Base-by-base conservation (phyloP, 2,113 vertebrate genomes). In the Salvelinus namaycush region DNA sequence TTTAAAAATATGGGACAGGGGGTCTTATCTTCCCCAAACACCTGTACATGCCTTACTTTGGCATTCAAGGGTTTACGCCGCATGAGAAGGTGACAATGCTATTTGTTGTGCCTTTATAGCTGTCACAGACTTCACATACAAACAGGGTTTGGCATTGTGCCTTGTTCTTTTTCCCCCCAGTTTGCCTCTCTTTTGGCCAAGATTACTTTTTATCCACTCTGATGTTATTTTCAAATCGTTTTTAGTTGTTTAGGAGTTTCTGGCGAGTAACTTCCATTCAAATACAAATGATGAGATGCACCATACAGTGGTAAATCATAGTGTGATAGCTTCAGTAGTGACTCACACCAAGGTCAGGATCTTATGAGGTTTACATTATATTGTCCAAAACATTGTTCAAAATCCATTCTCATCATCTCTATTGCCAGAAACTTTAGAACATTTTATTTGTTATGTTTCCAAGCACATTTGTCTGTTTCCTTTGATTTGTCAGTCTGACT, bases 61-160 rank as follows among this genome's bases (percentile, higher is more conserved):
- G 73, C 64, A 73, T 90, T 90, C 87, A 88, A 76, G 54, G 70
- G 80, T 89, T 75, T 34, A 64, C 0, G 74, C 87, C 81, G 82
- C 87, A 92, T 89, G 93, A 93, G 90, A 87, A 76, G 86, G 88
- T 87, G 91, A 93, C 92, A 94, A 90, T 90, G 84, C 81, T 79
- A 84, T 92, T 92, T 90, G 79, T 92, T 92, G 92, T 90, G 76
- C 79, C 85, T 84, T 86, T 72, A 77, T 72, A 84, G 82, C 64
- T 60, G 65, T 78, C 83, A 74, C 79, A 73, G 79, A 81, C 75
- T 82, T 84, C 57, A 83, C 81, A 87, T 86, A 77, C 39, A 69
- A 80, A 84, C 76, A 68, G 62, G 70, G 66, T 70, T 73, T 81
- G 66, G 72, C 81, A 78, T 75, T 77, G 74, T 80, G 75, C 66